Evolutionary conservation across 2,888 invertebrate species (phyloP), one percentile per base, ranked within the genome.

Genomic region (Iphiclides podalirius): DNA sequence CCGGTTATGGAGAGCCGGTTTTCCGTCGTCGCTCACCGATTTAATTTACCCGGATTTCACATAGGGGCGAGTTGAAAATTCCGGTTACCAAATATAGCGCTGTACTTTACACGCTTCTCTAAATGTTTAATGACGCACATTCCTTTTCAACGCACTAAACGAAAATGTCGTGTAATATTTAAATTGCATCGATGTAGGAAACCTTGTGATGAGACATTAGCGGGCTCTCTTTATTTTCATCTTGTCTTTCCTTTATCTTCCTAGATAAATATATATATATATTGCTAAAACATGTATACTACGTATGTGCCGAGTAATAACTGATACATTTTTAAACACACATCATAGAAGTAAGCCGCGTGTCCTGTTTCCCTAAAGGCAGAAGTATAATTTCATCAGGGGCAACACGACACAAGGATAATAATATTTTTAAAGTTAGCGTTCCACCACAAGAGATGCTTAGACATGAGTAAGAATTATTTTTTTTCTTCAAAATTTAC

Each of bases 31-130:
- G 46, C 34, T 39, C 23, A 26, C 37, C 17, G 42, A 48, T 48
- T 48, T 48, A 42, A 48, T 48, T 48, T 36, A 42, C 48, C 17
- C 42, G 48, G 31, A 48, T 48, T 41, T 47, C 35, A 47, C 35
- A 34, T 35, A 40, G 40, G 40, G 16, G 20, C 13, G 41, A 23
- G 9, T 35, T 35, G 11, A 16, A 36, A 40, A 28, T 28, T 42
- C 12, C 33, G 8, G 9, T 37, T 42, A 4, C 28, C 9, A 14
- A 42, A 33, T 31, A 42, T 33, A 35, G 12, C 3, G 2, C 2
- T 14, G 17, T 41, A 35, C 28, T 2, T 23, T 33, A 8, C 11
- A 1, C 8, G 6, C 12, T 11, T n/a, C 13, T 47, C 17, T 6
- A 36, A 35, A 4, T 8, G 6, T 4, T 37, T 9, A 7, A 37